A percentile compares a stretch with the other conserved stretches of the same genome.
Evolutionary conservation across 2,113 vertebrate genomes (phyloP).

Genomic region (Lipophrys pholis): DNA sequence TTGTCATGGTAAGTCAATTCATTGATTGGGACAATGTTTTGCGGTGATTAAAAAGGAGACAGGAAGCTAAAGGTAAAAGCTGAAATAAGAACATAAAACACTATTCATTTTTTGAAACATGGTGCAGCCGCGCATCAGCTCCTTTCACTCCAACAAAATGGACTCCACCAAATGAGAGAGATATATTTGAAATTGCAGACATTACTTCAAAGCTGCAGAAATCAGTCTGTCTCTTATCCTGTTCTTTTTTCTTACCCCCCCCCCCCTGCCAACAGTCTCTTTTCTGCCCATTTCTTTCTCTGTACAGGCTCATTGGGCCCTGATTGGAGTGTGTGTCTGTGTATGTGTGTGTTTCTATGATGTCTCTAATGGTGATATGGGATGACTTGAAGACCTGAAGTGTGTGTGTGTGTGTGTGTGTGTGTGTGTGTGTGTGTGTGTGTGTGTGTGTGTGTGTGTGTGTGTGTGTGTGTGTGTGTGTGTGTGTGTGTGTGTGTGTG

Average conservation of each 20-base stretch:
- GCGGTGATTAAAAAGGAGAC: background rate
- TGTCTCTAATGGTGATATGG: too few species aligned
- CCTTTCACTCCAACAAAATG: slow-evolving; percentile 36
- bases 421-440: background rate
- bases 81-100: background rate
- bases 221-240: slow-evolving; percentile 33
- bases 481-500: slow-evolving; percentile 56
- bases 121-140: background rate
- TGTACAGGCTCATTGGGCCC: slow-evolving; percentile 57
- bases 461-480: slow-evolving; percentile 57
- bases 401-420: too few species aligned
- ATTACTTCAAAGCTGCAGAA: slow-evolving; percentile 53
- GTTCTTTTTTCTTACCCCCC: background rate
- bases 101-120: background rate
- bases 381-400: too few species aligned
- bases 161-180: slow-evolving; percentile 31
- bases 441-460: slow-evolving; percentile 32
- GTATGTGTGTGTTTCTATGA: background rate
- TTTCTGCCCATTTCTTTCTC: slow-evolving; percentile 49
- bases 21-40: background rate
- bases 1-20: background rate
- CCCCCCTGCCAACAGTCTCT: background rate
- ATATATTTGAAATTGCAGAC: slow-evolving; percentile 39
- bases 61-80: background rate
- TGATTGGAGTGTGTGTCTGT: slow-evolving; percentile 56